Base-by-base conservation (phyloP, 2,797 vertebrate species). In the Lepus oiostolus region DNA sequence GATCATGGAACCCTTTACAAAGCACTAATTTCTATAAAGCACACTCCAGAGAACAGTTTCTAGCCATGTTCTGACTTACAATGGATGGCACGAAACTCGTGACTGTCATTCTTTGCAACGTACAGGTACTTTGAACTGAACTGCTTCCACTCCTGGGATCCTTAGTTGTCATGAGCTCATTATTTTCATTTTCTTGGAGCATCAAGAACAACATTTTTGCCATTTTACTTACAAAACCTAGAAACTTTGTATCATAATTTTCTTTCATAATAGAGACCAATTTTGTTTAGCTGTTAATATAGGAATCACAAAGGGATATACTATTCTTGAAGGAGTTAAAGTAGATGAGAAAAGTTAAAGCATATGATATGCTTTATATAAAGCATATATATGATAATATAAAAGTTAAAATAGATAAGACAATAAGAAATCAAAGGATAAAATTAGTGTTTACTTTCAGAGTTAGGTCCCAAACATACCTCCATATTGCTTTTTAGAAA, bases 231-330 rank as follows among this genome's bases (percentile, higher is more conserved):
- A 50, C 32, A 93, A 71, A 65, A 4, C 42, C 35, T 79, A n/a
- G 47, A 62, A 42, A 86, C 1, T 2, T 17, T 42, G 11, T 63
- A 63, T 38, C 38, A 80, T 62, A 24, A 74, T 88, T 82, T 86
- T 82, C 85, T 71, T 93, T 93, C 67, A 72, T 32, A 86, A 52
- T 60, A 74, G 47, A 85, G n/a, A 91, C 24, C 93, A 54, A 65
- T 42, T 58, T 67, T 50, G 68, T 8, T 88, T 68, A 72, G 28
- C 67, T 85, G 52, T 88, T 35, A 83, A 71, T 10, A 68, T 5
- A 74, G 1, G 16, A 86, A 50, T 88, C 76, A 76, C 71, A 94
- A 88, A 95, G 72, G 58, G 72, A 71, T 75, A 70, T 6, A 63
- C 24, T 75, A 75, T 84, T 16, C 62, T 91, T 81, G 50, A 93